Evolutionary conservation across 1,140 invertebrate genomes (phyloP).

Genomic region (Drosophila sulfurigaster): DNA sequence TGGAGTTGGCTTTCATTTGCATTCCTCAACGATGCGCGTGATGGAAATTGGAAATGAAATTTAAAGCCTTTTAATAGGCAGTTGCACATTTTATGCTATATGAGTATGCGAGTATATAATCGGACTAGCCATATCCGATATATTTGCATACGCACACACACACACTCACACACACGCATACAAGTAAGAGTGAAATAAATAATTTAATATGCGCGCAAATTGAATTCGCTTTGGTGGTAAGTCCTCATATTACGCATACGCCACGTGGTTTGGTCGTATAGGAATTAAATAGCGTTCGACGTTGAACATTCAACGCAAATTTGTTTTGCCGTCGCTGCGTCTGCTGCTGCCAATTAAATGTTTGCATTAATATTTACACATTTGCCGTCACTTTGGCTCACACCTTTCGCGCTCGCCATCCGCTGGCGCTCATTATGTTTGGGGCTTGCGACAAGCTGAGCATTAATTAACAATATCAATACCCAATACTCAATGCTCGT

Average conservation of each 20-base stretch:
- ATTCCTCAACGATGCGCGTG: conserved; percentile 3
- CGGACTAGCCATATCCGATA: background rate
- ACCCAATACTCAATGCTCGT: conserved; percentile 2
- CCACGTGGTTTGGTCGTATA: conserved; percentile 30
- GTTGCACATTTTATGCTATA: conserved; percentile 20
- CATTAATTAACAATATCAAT: conserved; percentile 72
- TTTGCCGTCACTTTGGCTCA: conserved; percentile 4
- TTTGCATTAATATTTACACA: conserved; percentile 41
- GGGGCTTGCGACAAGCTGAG: conserved; percentile 24
- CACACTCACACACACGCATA: background rate
- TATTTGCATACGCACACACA: conserved; percentile 13
- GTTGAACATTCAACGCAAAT: conserved; percentile 1
- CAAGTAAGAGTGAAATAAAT: conserved; percentile 51
- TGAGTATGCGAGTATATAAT: background rate
- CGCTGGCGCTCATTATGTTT: conserved; percentile 32
- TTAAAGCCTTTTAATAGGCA: conserved; percentile 65
- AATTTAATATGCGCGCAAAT: conserved; percentile 70
- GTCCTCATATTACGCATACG: conserved; percentile 69
- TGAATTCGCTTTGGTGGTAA: conserved; percentile 53
- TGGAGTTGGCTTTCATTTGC: conserved; percentile 56
- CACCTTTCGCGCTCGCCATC: background rate
- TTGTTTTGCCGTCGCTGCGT: conserved; percentile 15
- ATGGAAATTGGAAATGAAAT: conserved; percentile 57
- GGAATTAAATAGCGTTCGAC: conserved; percentile 10
- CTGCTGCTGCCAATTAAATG: conserved; percentile 52